Evolutionary conservation across 2,888 invertebrate genomes (phyloP).

Genomic region (Lathronympha strigana): DNA sequence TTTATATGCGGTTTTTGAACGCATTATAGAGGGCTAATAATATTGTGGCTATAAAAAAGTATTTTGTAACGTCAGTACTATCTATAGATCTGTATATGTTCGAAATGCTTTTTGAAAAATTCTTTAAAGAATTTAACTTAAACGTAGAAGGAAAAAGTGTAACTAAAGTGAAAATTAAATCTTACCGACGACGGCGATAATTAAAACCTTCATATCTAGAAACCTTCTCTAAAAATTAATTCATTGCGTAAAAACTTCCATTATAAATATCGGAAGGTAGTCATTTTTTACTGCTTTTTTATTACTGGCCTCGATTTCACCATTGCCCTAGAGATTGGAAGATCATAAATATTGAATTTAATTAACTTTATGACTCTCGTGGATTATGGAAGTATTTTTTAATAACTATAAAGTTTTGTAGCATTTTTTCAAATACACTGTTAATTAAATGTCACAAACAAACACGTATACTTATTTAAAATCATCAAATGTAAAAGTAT

Average conservation of each 20-base stretch:
- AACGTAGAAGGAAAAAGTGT: not conserved
- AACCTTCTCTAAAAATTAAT: constrained; percentile 9
- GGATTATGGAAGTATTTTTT: constrained; percentile 10
- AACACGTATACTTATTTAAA: too few relatives aligned
- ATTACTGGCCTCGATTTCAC: constrained; percentile 16
- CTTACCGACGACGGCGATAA: constrained; percentile 21
- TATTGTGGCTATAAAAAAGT: too few relatives aligned
- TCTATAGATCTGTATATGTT: too few relatives aligned
- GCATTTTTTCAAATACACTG: too few relatives aligned
- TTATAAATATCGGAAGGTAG: constrained; percentile 14
- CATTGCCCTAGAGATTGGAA: constrained; percentile 17
- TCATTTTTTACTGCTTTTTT: constrained; percentile 35
- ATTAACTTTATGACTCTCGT: constrained; percentile 32
- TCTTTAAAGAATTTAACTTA: not conserved
- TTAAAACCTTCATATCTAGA: constrained; percentile 16
- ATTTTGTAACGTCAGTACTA: too few relatives aligned
- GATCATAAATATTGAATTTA: constrained; percentile 38
- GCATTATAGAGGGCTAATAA: too few relatives aligned
- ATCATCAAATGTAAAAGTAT: too few relatives aligned
- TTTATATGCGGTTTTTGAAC: too few relatives aligned
- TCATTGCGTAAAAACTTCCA: not conserved
- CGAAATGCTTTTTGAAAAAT: too few relatives aligned
- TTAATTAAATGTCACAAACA: too few relatives aligned
- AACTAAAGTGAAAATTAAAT: not conserved
- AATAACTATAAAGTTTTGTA: constrained; percentile 4